Base-by-base conservation (phyloP, 2,888 invertebrate genomes). In the Cheilosia impressa region DNA sequence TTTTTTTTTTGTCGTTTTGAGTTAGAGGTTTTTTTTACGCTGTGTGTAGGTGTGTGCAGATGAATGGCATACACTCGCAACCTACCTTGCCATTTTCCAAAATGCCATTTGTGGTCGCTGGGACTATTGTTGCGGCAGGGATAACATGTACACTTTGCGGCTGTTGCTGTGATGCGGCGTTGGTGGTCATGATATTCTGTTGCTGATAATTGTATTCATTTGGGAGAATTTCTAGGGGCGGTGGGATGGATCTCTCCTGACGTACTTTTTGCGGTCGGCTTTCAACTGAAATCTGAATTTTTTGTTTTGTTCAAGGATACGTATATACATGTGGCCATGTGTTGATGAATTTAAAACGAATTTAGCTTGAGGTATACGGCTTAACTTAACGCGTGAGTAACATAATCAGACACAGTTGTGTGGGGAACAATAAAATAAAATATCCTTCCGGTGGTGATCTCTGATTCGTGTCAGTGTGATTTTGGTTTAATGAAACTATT, bases 11-110 rank as follows among this genome's bases (percentile, higher is more conserved):
- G 34, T 65, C 58, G 19, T 45, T 43, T 45, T 22, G 3, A 13
- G 41, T 50, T 6, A 27, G 6, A 27, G 24, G 0, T 24, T 24
- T 65, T 58, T 72, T 77, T 58, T 69, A 22, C 7, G 47, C 45
- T 22, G 19, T 24, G 24, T n/a, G 13, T 50, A 5, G 27, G 38
- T 34, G 34, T 58, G 45, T 65, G 34, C 69, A 71, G 69, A 65
- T 71, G 50, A 66, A 93, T 92, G 93, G 92, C 88, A 47, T 19
- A 65, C 6, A 15, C 50, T 43, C 0, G 45, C 38, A 77, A 73
- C 79, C 76, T 87, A 92, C 92, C 91, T 90, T 91, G 88, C 91
- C 91, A 87, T 92, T 92, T 87, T 91, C 91, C 72, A 90, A 88
- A 87, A 90, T 88, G 87, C 90, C 90, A 89, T 90, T 90, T 88